Conservation (phyloP, 2,797 vertebrate species). For the Passerculus sandwichensis region DNA sequence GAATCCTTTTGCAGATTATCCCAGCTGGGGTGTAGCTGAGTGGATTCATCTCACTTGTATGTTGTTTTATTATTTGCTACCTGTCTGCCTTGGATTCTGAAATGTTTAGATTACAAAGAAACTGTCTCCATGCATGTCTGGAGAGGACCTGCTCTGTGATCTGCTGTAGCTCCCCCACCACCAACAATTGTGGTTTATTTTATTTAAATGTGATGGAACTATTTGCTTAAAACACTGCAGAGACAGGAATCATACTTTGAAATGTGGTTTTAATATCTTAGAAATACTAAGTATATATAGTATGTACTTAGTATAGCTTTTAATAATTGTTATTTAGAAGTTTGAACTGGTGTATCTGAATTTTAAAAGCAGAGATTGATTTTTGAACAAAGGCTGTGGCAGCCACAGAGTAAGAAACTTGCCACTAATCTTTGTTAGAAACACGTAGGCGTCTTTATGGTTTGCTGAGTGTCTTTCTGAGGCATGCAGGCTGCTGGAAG, state of each 20-base stretch:
- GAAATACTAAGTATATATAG: neutral
- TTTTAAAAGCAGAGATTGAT: constrained; percentile 1
- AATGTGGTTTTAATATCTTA: neutral
- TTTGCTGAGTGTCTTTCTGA: constrained; percentile 45
- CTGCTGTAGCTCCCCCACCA: neutral
- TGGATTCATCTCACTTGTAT: neutral
- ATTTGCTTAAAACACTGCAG: neutral
- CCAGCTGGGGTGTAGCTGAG: neutral
- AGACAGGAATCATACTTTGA: neutral
- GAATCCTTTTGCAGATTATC: neutral
- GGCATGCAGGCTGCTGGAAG: constrained; percentile 37
- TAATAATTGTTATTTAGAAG: neutral
- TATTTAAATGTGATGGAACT: neutral
- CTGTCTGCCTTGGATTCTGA: neutral
- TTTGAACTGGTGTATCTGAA: neutral
- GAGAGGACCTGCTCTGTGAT: neutral
- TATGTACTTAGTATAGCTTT: neutral
- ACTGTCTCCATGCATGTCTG: neutral
- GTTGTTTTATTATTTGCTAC: neutral
- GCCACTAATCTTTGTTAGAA: constrained; percentile 32
- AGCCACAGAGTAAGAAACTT: neutral
- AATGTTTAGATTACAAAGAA: neutral
- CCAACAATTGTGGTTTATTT: neutral
- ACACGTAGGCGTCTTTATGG: constrained; percentile 43
- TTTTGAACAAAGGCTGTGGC: constrained; percentile 11